Evolutionary conservation across 1,140 invertebrate species (phyloP), one percentile per base, ranked within the genome.

Genomic region (Caenorhabditis latens): DNA sequence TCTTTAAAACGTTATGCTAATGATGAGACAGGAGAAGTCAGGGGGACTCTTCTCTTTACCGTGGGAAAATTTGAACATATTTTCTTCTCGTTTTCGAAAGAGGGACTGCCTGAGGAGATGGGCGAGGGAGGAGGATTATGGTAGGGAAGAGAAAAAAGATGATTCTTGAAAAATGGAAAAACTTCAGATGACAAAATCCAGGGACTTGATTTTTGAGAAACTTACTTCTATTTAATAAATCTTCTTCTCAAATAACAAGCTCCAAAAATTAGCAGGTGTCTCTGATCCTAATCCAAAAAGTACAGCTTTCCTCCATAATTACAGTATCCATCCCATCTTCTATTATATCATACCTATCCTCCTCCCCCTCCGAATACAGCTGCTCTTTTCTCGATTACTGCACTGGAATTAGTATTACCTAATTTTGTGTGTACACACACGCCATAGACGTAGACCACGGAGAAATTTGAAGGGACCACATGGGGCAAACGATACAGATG

Each of bases 1-100:
- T 42, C 63, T 65, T 79, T 79, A 79, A 79, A 79, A 79, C 71
- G 71, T 50, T 79, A 79, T 79, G 71, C 71, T n/a, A 79, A 79
- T 79, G 71, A 79, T 46, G 16, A 43, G 11, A 11, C 1, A 40
- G 14, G 19, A 46, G 43, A 71, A 71, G 65, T 71, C 65, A 71
- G n/a, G 9, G 46, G 50, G 16, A 16, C 50, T 53, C 50, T 53
- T 53, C 71, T 79, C 46, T 79, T 79, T 13, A 8, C n/a, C 71
- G 71, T 50, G 71, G 43, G 71, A 50, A 48, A 40, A 65, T n/a
- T 61, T 61, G 57, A 8, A 8, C 57, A 61, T 61, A 61, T 61
- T 61, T 65, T 53, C 50, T 53, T 53, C 50, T 16, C 50, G 50
- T 53, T 14, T 11, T 53, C 11, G 50, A 16, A 11, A 53, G 14